These are phyloP conservation scores for Onychomys arenicola DNA, from an alignment of 2,797 vertebrate species.

Conservation along the genomic window DNA sequence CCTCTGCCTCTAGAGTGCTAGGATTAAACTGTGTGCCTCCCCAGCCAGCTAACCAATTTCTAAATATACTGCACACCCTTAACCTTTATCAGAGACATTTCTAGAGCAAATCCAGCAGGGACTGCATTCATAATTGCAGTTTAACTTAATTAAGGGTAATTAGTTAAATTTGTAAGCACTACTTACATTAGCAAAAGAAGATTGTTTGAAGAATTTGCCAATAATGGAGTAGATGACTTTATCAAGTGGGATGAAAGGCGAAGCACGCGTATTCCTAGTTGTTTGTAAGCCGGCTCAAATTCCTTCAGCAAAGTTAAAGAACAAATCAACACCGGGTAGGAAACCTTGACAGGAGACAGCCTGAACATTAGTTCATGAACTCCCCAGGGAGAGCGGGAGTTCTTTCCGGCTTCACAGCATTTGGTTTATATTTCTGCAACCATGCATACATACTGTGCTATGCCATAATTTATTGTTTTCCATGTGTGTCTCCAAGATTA, in stretches of 20 bases:
- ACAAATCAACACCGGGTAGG: neutral
- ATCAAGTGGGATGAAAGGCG: neutral
- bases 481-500: neutral
- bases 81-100: neutral
- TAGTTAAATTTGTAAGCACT: conserved; percentile 49
- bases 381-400: neutral
- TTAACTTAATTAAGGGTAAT: conserved; percentile 48
- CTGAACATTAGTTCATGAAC: neutral
- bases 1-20: neutral
- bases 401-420: neutral
- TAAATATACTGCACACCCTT: neutral
- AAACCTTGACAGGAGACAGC: conserved; percentile 10
- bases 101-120: conserved; percentile 2
- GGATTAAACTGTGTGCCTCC: neutral
- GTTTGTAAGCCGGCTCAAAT: conserved; percentile 30
- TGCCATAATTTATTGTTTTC: conserved; percentile 37
- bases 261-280: neutral
- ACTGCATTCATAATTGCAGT: neutral
- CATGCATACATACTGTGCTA: neutral
- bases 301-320: neutral
- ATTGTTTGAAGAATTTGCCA: neutral
- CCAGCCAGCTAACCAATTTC: neutral
- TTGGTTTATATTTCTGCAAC: conserved; percentile 22
- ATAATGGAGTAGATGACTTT: neutral
- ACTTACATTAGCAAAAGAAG: conserved; percentile 41